Conservation (phyloP, 2,797 vertebrate genomes). For the Sebastes vulpes region DNA sequence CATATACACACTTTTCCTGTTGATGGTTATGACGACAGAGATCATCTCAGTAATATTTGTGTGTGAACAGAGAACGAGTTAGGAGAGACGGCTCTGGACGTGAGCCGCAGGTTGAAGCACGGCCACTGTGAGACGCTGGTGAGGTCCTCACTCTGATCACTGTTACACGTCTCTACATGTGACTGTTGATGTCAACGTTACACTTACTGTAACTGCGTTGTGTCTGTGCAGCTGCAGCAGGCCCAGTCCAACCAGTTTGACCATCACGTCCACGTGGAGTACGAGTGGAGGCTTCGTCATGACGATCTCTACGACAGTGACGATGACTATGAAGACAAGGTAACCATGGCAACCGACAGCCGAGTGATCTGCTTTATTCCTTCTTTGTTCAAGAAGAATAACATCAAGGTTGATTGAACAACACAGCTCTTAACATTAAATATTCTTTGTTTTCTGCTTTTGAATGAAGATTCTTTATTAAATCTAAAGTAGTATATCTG, state of each 20-base stretch:
- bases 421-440: neutral
- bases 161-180: neutral
- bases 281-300: constrained; percentile 88
- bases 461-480: neutral
- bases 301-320: constrained; percentile 90
- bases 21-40: neutral
- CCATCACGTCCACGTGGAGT: constrained; percentile 88
- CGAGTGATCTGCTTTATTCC: neutral
- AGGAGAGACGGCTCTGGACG: constrained; percentile 85
- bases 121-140: constrained; percentile 89
- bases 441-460: neutral
- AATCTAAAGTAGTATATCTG: neutral
- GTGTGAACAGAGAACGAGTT: constrained; percentile 83
- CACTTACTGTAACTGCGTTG: neutral
- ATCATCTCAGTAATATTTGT: neutral
- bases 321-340: constrained; percentile 86
- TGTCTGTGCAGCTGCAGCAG: constrained; percentile 83
- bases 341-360: constrained; percentile 12
- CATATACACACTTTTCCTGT: neutral
- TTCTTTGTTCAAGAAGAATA: neutral
- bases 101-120: constrained; percentile 85
- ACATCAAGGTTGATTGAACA: no score
- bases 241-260: constrained; percentile 88
- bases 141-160: constrained; percentile 33
- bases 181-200: accelerated